Percentiles rank a stretch among this genome's conserved stretches.
Conservation (phyloP, 2,113 vertebrate genomes). For the Melanocharis versteri region DNA sequence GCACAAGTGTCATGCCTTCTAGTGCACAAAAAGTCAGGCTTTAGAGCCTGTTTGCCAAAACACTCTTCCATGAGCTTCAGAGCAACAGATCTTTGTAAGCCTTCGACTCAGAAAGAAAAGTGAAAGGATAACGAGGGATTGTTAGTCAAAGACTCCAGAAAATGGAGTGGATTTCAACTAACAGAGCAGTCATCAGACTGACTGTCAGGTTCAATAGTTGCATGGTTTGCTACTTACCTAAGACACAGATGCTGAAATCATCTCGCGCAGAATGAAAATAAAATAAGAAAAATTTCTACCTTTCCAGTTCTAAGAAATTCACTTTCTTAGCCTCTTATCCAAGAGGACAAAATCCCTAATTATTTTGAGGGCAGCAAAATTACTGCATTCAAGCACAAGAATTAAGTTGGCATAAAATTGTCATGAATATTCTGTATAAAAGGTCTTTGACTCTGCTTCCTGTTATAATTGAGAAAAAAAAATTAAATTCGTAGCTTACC, state of each 20-base stretch:
- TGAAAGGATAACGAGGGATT: background rate
- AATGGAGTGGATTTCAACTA: background rate
- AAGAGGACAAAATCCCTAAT: background rate
- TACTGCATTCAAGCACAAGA: background rate
- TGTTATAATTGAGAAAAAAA: background rate
- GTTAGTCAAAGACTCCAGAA: background rate
- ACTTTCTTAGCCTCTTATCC: background rate
- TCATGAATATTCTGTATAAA: background rate
- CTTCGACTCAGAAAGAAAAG: background rate
- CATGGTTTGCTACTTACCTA: background rate
- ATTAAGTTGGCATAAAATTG: background rate
- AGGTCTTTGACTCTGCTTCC: background rate
- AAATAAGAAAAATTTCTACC: background rate
- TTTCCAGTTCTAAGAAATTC: background rate
- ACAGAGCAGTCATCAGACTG: background rate
- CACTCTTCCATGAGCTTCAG: background rate
- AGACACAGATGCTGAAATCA: background rate
- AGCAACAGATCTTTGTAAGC: background rate
- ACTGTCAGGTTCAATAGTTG: background rate
- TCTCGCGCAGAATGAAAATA: background rate
- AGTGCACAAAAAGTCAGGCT: background rate
- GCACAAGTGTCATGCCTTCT: background rate
- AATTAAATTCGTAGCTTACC: background rate
- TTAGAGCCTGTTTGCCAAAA: background rate
- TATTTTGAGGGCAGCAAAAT: background rate